Conservation (phyloP, 1,140 invertebrate genomes). For the Hyphantria cunea region DNA sequence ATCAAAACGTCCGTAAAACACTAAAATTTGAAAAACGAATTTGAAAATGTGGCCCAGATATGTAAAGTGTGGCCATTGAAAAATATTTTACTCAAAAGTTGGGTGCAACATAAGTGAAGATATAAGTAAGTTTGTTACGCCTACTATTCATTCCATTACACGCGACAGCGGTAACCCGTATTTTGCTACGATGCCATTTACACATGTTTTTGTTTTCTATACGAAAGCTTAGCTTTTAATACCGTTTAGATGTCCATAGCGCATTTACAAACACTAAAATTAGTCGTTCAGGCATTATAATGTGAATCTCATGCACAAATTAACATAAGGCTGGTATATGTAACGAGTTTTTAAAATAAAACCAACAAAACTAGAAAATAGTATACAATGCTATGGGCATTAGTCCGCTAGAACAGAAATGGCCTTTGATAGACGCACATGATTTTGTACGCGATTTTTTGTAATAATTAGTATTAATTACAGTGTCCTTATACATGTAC, state of each 20-base stretch:
- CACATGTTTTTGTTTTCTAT: slow-evolving; percentile 53
- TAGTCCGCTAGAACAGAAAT: slow-evolving; percentile 46
- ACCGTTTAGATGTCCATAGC: slow-evolving; percentile 38
- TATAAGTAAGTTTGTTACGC: slow-evolving; percentile 53
- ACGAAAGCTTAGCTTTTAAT: slow-evolving; percentile 59
- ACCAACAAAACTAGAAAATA: slow-evolving; percentile 7
- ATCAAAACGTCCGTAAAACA: slow-evolving; percentile 18
- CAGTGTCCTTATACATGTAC: slow-evolving; percentile 40
- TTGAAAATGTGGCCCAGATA: background rate
- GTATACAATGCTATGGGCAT: slow-evolving; percentile 22
- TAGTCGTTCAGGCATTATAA: background rate
- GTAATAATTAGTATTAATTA: slow-evolving; percentile 24
- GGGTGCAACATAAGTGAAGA: slow-evolving; percentile 41
- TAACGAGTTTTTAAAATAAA: slow-evolving; percentile 10
- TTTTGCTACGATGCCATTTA: slow-evolving; percentile 68
- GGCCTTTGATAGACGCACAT: slow-evolving; percentile 45
- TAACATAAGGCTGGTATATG: background rate
- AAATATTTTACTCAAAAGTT: slow-evolving; percentile 19
- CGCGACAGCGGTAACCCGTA: slow-evolving; percentile 49
- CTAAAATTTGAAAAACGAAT: slow-evolving; percentile 9
- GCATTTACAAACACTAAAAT: background rate
- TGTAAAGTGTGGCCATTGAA: slow-evolving; percentile 26
- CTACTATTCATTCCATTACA: slow-evolving; percentile 63
- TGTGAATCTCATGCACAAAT: slow-evolving; percentile 19
- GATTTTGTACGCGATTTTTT: slow-evolving; percentile 36